These are phyloP conservation scores for Parthenolecanium corni DNA, from an alignment of 2,888 invertebrate genomes.

Conservation along the genomic window DNA sequence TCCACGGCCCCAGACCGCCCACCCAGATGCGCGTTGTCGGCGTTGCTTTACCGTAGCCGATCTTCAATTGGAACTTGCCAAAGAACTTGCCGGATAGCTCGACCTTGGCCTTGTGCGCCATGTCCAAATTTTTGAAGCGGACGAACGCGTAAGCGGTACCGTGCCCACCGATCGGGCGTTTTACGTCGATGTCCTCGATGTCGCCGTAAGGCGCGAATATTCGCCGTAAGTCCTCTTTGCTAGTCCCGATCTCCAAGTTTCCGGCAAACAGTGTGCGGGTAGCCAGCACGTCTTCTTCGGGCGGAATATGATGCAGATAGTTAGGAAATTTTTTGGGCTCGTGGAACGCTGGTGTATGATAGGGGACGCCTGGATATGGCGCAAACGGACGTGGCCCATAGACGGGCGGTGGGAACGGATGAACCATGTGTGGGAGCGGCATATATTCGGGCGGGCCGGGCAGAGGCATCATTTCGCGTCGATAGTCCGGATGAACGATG, in stretches of 20 bases:
- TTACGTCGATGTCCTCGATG: slow-evolving; percentile 97
- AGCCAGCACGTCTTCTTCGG: slow-evolving; percentile 91
- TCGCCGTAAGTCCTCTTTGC: slow-evolving; percentile 80
- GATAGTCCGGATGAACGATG: slow-evolving; percentile 35
- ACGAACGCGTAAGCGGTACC: slow-evolving; percentile 98
- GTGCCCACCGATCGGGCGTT: slow-evolving; percentile 90
- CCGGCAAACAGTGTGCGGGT: slow-evolving; percentile 96
- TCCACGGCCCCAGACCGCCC: slow-evolving; percentile 93
- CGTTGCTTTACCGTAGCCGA: slow-evolving; percentile 98
- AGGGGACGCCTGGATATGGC: slow-evolving; percentile 46
- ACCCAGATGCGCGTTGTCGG: slow-evolving; percentile 96
- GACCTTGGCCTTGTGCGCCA: slow-evolving; percentile 89
- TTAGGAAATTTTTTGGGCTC: slow-evolving; percentile 86
- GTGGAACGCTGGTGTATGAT: slow-evolving; percentile 44
- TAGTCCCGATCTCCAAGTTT: slow-evolving; percentile 91
- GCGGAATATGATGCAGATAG: slow-evolving; percentile 86
- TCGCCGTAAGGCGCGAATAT: slow-evolving; percentile 93
- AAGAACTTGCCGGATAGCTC: slow-evolving; percentile 94
- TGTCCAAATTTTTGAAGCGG: slow-evolving; percentile 86
- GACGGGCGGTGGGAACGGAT: slow-evolving; percentile 43
- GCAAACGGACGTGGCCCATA: slow-evolving; percentile 65
- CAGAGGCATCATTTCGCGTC: slow-evolving; percentile 44
- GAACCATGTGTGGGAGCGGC: slow-evolving; percentile 48
- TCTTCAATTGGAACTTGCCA: slow-evolving; percentile 96
- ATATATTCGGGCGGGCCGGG: slow-evolving; percentile 57